Base-by-base conservation (phyloP, 2,888 invertebrate species). In the Perithous albicinctus region DNA sequence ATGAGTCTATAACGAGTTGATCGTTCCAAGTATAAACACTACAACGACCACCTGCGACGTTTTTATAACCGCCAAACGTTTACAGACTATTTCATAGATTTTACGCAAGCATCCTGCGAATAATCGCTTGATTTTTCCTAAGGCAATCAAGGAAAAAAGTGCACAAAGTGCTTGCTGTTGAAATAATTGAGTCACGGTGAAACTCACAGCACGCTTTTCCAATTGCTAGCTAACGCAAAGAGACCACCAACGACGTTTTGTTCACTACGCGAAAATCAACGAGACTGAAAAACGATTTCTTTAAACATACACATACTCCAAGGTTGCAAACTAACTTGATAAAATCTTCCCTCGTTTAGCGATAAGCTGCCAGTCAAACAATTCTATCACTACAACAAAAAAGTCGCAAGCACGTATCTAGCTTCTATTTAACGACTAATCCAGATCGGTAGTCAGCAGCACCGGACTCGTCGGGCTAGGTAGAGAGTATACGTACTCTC, bases 401-500 rank as follows among this genome's bases (percentile, higher is more conserved):
- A 20, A 48, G 18, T 6, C 48, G 7, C 7, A 20, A n/a, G 7
- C 48, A 20, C 18, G 20, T 48, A 8, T 7, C 18, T 20, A 48
- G 48, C 8, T 1, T 7, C 48, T 18, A 20, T 48, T 48, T 8
- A 20, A 18, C 48, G 48, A 2, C n/a, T 1, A 48, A 48, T 48
- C 48, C 7, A 12, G 23, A 23, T 51, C 20, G 51, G 20, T 23
- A 26, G 29, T 15, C 54, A 6, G 29, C n/a, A n/a, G n/a, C 26
- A 56, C 29, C 54, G 54, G 7, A 26, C 54, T 56, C 54, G 54
- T 48, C 23, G 23, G 12, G 12, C 20, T 20, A 63, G 35, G 10
- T 26, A n/a, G 7, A 56, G 20, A 35, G 32, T 23, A 32, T 8
- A 46, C 15, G 66, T 72, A 72, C 59, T 61, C 61, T 43, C 72